These are phyloP conservation scores for Nasua narica DNA, from an alignment of 2,797 vertebrate genomes.

Conservation along the genomic window DNA sequence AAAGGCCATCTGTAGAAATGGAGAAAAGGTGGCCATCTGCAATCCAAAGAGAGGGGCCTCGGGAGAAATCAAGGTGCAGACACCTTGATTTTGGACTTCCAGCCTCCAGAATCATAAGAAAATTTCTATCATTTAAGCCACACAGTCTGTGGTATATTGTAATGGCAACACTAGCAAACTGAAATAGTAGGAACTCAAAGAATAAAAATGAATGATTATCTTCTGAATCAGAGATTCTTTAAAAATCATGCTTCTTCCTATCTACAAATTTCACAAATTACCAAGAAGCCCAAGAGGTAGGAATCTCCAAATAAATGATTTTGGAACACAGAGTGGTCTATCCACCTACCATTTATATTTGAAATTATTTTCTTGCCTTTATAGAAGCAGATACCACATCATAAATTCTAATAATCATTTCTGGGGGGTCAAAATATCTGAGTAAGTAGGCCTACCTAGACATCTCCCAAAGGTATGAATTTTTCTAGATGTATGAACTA, in stretches of 20 bases:
- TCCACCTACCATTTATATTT: background rate
- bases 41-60: background rate
- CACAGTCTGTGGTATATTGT: background rate
- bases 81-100: background rate
- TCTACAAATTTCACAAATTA: slow-evolving; percentile 19
- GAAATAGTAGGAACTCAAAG: background rate
- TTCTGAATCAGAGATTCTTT: slow-evolving; percentile 32
- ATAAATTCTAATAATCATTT: background rate
- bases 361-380: slow-evolving; percentile 10
- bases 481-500: background rate
- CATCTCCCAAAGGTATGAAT: background rate
- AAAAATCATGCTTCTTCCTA: background rate
- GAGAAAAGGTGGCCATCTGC: background rate
- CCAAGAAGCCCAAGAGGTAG: background rate
- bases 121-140: background rate
- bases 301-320: background rate
- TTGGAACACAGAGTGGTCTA: background rate
- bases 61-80: background rate
- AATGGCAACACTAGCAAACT: background rate
- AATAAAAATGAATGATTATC: slow-evolving; percentile 25
- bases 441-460: background rate
- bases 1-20: background rate
- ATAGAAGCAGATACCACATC: background rate
- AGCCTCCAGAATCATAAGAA: background rate
- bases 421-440: background rate